Percentiles rank a stretch among this genome's conserved stretches.
Evolutionary conservation across 2,888 invertebrate genomes (phyloP).

Genomic region (Unio delphinus): DNA sequence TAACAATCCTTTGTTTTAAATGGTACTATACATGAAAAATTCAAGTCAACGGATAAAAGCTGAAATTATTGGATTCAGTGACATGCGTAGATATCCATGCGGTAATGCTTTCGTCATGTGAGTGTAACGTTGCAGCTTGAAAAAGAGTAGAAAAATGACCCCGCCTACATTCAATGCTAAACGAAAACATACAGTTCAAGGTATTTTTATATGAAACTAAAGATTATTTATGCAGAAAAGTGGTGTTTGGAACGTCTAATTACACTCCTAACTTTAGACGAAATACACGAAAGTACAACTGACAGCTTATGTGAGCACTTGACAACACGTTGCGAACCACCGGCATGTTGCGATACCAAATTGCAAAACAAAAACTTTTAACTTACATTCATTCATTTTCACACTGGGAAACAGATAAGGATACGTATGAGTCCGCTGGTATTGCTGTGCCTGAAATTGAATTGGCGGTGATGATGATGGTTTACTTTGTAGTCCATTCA

Average conservation of each 20-base stretch:
- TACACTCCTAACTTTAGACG: no score
- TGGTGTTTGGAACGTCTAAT: no score
- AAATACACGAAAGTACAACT: no score
- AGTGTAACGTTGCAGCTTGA: background rate
- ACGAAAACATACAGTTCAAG: no score
- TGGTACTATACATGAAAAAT: no score
- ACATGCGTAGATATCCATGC: constrained; percentile 5
- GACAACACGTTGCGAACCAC: constrained; percentile 29
- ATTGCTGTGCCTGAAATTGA: constrained; percentile 53
- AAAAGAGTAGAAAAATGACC: constrained; percentile 16
- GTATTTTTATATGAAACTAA: no score
- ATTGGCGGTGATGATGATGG: constrained; percentile 60
- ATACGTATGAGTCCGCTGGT: constrained; percentile 51
- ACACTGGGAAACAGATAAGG: constrained; percentile 33
- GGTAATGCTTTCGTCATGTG: constrained; percentile 11
- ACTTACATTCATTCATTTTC: background rate
- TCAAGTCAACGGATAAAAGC: no score
- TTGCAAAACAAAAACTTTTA: constrained; percentile 5
- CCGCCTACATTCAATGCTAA: constrained; percentile 23
- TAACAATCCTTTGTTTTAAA: no score
- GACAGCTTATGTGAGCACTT: constrained; percentile 12
- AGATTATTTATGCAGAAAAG: no score
- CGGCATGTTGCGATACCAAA: constrained; percentile 22
- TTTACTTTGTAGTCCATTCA: constrained; percentile 62
- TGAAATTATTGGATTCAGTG: no score